Percentiles rank a stretch among this genome's conserved stretches.
Evolutionary conservation across 2,797 vertebrate species (phyloP).

Genomic region (Phataginus tetradactyla): DNA sequence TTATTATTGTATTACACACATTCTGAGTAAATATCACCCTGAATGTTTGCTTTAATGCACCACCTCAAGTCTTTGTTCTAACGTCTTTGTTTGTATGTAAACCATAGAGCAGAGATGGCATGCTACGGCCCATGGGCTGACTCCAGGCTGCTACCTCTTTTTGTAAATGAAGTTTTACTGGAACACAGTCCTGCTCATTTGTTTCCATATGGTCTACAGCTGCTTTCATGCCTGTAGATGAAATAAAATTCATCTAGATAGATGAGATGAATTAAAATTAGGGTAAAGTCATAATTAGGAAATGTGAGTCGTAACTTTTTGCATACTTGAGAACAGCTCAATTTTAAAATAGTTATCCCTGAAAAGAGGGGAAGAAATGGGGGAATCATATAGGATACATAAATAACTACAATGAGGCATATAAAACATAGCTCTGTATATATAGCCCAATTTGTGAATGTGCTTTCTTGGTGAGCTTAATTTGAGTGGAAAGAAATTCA

Average conservation of each 20-base stretch:
- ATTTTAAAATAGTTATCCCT: neutral
- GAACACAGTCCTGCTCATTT: neutral
- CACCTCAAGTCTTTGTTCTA: neutral
- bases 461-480: neutral
- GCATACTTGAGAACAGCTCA: neutral
- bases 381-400: neutral
- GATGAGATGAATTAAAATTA: neutral
- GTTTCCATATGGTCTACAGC: neutral
- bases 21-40: neutral
- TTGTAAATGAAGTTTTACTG: neutral
- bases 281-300: constrained; percentile 13
- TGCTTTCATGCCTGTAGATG: neutral
- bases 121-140: neutral
- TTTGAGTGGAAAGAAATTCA: neutral
- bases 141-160: neutral
- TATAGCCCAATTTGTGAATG: neutral
- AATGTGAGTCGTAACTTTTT: neutral
- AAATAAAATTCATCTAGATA: no score
- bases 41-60: neutral
- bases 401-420: neutral
- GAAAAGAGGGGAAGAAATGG: neutral
- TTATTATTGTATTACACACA: neutral
- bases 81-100: neutral
- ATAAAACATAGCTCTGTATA: neutral
- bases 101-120: neutral